Conservation (phyloP, 2,888 invertebrate species). For the Lasioglossum oenotherae region DNA sequence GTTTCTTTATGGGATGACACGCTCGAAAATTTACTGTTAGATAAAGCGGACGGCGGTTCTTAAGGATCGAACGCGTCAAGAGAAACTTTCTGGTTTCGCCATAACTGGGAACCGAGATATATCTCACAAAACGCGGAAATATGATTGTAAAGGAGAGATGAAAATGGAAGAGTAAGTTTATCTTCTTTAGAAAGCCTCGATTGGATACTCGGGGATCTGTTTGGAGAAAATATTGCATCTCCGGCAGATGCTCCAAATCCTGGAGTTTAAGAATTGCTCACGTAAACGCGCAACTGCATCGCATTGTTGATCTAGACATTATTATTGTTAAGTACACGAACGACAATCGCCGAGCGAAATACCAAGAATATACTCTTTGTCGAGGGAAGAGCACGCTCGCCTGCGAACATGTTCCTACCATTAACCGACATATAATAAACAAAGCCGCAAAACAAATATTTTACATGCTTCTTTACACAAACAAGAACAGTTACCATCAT, state of each 20-base stretch:
- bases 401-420: background rate
- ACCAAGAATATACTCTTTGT: slow-evolving; percentile 1
- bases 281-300: slow-evolving; percentile 25
- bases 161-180: slow-evolving; percentile 7
- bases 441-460: background rate
- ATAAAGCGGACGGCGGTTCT: background rate
- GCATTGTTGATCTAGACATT: slow-evolving; percentile 15
- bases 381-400: background rate
- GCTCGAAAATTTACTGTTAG: background rate
- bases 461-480: background rate
- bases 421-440: background rate
- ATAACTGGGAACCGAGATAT: background rate
- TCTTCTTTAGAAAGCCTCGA: background rate
- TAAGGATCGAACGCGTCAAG: background rate
- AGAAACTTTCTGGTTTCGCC: background rate
- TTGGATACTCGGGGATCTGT: background rate
- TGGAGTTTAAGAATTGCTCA: slow-evolving; percentile 33
- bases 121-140: background rate
- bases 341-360: slow-evolving; percentile 5
- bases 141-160: slow-evolving; percentile 2
- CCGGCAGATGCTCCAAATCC: slow-evolving; percentile 80
- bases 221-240: slow-evolving; percentile 32
- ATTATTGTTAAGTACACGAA: slow-evolving; percentile 1
- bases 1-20: background rate
- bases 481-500: background rate